Percentiles rank a stretch among this genome's conserved stretches.
Conservation (phyloP, 2,888 invertebrate genomes). For the Fabriciana adippe region DNA sequence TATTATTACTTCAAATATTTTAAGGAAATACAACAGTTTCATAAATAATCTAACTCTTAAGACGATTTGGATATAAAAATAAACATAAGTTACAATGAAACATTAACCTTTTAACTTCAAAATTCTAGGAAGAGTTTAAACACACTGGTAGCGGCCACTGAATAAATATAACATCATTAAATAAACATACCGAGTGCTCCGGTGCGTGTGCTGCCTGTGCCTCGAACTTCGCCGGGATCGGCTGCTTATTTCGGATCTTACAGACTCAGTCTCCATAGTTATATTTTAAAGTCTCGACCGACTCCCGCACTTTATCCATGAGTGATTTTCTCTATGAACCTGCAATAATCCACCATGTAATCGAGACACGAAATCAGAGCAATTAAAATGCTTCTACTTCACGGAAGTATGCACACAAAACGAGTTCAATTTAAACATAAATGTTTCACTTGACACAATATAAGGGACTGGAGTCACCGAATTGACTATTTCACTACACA, state of each 20-base stretch:
- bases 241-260: slow-evolving; percentile 95
- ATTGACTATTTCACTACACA: slow-evolving; percentile 18
- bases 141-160: background rate
- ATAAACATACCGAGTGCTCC: slow-evolving; percentile 84
- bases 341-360: slow-evolving; percentile 60
- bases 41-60: background rate
- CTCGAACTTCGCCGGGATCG: slow-evolving; percentile 88
- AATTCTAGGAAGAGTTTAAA: slow-evolving; percentile 11
- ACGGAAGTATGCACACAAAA: slow-evolving; percentile 51
- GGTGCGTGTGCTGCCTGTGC: slow-evolving; percentile 83
- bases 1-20: background rate
- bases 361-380: slow-evolving; percentile 60
- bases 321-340: slow-evolving; percentile 55
- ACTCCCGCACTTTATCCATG: slow-evolving; percentile 61
- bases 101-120: background rate
- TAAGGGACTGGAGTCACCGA: slow-evolving; percentile 6
- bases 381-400: slow-evolving; percentile 71
- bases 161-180: slow-evolving; percentile 33
- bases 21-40: background rate
- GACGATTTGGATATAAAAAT: background rate
- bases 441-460: slow-evolving; percentile 29
- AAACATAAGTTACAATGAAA: background rate
- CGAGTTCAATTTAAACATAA: slow-evolving; percentile 42
- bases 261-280: slow-evolving; percentile 96
- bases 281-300: slow-evolving; percentile 45